A percentile compares a stretch with the other conserved stretches of the same genome.
Evolutionary conservation across 2,888 invertebrate species (phyloP).

Genomic region (Cancer borealis): DNA sequence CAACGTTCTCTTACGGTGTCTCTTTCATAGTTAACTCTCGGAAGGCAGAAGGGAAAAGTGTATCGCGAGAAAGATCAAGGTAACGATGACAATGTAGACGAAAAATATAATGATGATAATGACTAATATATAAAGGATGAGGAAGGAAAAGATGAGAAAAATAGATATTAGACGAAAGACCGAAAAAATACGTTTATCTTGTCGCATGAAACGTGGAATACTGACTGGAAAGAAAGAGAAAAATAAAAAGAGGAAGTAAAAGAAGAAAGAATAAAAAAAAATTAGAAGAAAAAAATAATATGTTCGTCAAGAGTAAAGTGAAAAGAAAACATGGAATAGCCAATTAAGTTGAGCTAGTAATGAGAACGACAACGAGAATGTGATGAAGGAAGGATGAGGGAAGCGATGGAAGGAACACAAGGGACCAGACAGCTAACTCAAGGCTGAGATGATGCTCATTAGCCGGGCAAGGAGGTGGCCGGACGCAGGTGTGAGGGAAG

Average conservation of each 20-base stretch:
- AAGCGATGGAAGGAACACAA: neutral
- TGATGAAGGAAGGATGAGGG: neutral
- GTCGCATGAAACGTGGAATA: neutral
- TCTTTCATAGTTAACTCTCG: neutral
- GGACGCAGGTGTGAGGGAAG: neutral
- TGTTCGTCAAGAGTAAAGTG: too few relatives aligned
- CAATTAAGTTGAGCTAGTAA: neutral
- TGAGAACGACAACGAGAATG: neutral
- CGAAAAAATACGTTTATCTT: too few relatives aligned
- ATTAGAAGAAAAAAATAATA: neutral
- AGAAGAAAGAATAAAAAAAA: neutral
- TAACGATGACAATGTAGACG: neutral
- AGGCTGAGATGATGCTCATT: neutral
- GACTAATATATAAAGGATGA: neutral
- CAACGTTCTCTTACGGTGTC: neutral
- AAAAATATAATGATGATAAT: neutral
- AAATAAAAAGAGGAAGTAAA: neutral
- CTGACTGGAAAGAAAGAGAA: neutral
- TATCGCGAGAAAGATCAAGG: neutral
- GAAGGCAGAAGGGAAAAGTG: neutral
- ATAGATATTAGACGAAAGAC: neutral
- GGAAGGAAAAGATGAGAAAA: neutral
- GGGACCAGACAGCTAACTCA: neutral
- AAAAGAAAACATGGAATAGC: neutral
- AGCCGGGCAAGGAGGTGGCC: neutral